Base-by-base conservation (phyloP, 2,113 vertebrate species). In the Catharus minimus region DNA sequence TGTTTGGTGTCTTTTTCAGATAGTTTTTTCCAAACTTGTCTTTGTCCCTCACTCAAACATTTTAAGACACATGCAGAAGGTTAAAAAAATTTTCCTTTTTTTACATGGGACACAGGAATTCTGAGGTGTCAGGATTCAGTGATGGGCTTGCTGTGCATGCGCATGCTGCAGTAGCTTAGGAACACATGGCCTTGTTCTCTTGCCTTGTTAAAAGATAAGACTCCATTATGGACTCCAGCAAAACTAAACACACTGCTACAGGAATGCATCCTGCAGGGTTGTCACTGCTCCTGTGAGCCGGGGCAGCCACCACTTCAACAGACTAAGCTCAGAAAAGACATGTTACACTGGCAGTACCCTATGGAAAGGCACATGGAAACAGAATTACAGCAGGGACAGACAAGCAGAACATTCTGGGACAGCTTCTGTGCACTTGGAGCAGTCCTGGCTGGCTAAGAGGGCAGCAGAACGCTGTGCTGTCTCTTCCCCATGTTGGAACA, bases 301-400 rank as follows among this genome's bases (percentile, higher is more conserved):
- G 4, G 27, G 2, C 27, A 32, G 38, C 4, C 2, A 3, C 30
- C 11, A 27, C 16, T 49, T 36, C 2, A 11, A 18, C 9, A 33
- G 17, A 19, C 20, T 19, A 9, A 52, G 39, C 11, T 12, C 8
- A 33, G 38, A n/a, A 32, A 36, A 13, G 10, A 10, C 5, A 7
- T 4, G 32, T 36, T 19, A 39, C 11, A 13, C 0, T 0, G 0
- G 15, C 38, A 66, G 20, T 17, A 11, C 38, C 2, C 1, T 7
- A 11, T 0, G 9, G 39, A 27, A 68, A 44, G 24, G 44, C 33
- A 58, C 11, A 22, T 1, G 39, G 8, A 15, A 39, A 62, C 1
- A n/a, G 32, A 66, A 43, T 1, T 38, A 15, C 0, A 47, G 53
- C 38, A 49, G 33, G 33, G 16, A 52, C 5, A 44, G 41, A 22